Evolutionary conservation across 2,888 invertebrate species (phyloP), one percentile per base, ranked within the genome.

Genomic region (Cecidostiba fungosa): DNA sequence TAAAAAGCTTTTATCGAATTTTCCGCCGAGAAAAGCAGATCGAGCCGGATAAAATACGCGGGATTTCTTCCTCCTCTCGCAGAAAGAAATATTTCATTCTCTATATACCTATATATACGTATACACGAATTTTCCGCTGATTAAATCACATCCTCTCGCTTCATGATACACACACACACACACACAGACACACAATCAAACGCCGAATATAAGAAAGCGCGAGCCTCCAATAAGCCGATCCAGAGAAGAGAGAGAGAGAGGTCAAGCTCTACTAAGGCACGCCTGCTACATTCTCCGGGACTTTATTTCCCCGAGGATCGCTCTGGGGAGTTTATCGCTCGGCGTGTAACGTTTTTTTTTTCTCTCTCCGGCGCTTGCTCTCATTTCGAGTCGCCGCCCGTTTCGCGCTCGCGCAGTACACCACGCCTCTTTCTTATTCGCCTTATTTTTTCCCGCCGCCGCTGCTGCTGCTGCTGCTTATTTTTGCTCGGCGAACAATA

Each of bases 221-320:
- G 12, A 23, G 39, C n/a, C 39, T 36, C 39, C 72, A 72, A 72
- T 72, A 72, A 72, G 72, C n/a, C 39, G 72, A 72, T 72, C 23
- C 72, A 36, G n/a, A 29, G 39, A 43, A 43, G 26, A 10, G 36
- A 50, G 32, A 29, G n/a, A 47, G 78, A 23, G 62, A 32, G 32
- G 77, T 69, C 82, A 72, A 72, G 72, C 39, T 69, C 47, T 43
- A 39, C 16, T 12, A 23, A 54, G 84, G 84, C 73, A 80, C 76
- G 80, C 84, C 69, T n/a, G 78, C 80, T 74, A 72, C 74, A 70
- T 80, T 77, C 80, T 89, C 87, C 87, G 88, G 87, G 90, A 91
- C 91, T 91, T 91, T 91, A 91, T 91, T 91, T 91, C 91, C 91
- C 91, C 88, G 88, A 91, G 91, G 91, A 91, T 90, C 90, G 89